A percentile compares a stretch with the other conserved stretches of the same genome.
Conservation (phyloP, 2,888 invertebrate species). For the Pollenia labialis region DNA sequence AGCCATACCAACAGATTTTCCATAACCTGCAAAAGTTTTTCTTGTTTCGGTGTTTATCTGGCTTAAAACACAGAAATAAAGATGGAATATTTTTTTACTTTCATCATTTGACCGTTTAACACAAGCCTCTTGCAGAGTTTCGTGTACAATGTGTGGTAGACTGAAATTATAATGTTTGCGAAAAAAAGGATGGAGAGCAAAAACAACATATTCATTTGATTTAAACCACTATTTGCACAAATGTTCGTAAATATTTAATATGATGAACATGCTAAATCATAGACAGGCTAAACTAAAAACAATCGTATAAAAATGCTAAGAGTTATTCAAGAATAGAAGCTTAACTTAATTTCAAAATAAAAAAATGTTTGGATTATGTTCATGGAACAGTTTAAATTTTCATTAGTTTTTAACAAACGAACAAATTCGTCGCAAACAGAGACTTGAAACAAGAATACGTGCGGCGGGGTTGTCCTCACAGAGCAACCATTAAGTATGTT, state of each 20-base stretch:
- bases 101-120: slow-evolving; percentile 23
- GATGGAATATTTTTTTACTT: slow-evolving; percentile 47
- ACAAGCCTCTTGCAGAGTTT: neutral
- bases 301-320: neutral
- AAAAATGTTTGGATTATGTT: no score
- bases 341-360: no score
- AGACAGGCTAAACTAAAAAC: no score
- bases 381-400: no score
- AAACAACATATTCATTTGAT: slow-evolving; percentile 50
- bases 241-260: slow-evolving; percentile 55
- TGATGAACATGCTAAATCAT: neutral
- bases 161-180: slow-evolving; percentile 33
- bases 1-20: slow-evolving; percentile 2
- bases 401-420: no score
- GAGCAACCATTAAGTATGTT: no score
- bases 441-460: no score
- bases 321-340: neutral
- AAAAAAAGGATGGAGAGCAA: neutral
- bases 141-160: neutral
- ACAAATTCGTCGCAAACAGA: no score
- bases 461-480: no score
- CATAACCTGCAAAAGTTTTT: slow-evolving; percentile 21
- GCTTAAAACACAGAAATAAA: slow-evolving; percentile 18
- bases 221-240: slow-evolving; percentile 60
- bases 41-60: slow-evolving; percentile 35